A percentile compares a stretch with the other conserved stretches of the same genome.
These are phyloP conservation scores for Aricia artaxerxes DNA, from an alignment of 2,888 invertebrate species.

Conservation along the genomic window DNA sequence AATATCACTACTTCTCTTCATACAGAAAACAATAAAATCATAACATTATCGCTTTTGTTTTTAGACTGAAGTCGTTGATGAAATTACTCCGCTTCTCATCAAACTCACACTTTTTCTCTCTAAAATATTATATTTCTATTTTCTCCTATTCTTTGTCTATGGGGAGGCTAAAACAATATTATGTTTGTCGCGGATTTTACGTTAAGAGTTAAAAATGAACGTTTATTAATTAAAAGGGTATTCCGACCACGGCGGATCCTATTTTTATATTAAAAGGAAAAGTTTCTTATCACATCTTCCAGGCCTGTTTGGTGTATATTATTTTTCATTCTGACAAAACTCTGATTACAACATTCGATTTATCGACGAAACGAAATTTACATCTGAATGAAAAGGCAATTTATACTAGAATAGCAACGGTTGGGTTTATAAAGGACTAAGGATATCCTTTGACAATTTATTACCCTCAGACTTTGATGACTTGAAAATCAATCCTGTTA, in stretches of 20 bases:
- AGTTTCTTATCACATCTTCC: neutral
- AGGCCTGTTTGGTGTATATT: neutral
- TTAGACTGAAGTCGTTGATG: too few species aligned
- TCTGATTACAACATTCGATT: conserved; percentile 23
- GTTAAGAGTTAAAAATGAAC: too few species aligned
- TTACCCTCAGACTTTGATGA: neutral
- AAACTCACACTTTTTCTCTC: too few species aligned
- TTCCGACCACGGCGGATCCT: neutral
- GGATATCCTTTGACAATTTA: conserved; percentile 17
- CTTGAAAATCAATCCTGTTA: conserved; percentile 2
- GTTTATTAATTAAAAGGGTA: neutral
- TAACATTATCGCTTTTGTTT: too few species aligned
- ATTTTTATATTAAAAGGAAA: neutral
- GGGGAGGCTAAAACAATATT: too few species aligned
- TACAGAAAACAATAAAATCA: too few species aligned
- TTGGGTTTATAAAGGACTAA: conserved; percentile 20
- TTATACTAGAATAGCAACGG: conserved; percentile 25
- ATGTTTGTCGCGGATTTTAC: too few species aligned
- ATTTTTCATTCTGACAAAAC: conserved; percentile 1
- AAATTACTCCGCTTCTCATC: too few species aligned
- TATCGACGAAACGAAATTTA: conserved; percentile 21
- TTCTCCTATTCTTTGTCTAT: too few species aligned
- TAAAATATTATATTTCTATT: too few species aligned
- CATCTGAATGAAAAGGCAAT: conserved; percentile 21
- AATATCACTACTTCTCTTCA: too few species aligned